These are phyloP conservation scores for Cephus rjabovi DNA, from an alignment of 2,888 invertebrate species.

Conservation along the genomic window DNA sequence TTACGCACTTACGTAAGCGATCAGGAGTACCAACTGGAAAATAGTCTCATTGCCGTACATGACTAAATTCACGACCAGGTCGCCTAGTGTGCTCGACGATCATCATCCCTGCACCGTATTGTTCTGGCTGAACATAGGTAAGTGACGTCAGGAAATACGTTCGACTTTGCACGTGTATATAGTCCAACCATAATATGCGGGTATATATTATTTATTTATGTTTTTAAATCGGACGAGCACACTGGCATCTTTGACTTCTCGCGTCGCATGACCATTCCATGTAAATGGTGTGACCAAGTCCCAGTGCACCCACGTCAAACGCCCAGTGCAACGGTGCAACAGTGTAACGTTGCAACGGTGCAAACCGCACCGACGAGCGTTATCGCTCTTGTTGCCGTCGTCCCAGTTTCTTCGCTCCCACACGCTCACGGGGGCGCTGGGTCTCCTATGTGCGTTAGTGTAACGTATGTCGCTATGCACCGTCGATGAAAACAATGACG, in stretches of 20 bases:
- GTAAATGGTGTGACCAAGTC: background rate
- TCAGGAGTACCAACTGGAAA: background rate
- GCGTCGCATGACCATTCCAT: background rate
- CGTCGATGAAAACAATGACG: background rate
- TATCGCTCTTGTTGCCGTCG: conserved; percentile 56
- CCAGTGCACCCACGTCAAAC: background rate
- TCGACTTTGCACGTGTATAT: no score
- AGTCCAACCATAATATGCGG: background rate
- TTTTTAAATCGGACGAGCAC: background rate
- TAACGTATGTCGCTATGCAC: background rate
- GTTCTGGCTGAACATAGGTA: background rate
- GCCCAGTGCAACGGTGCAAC: background rate
- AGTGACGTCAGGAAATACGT: no score
- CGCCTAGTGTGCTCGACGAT: background rate
- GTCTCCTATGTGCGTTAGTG: background rate
- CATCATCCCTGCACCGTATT: background rate
- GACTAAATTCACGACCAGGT: background rate
- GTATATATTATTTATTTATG: background rate
- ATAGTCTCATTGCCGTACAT: background rate
- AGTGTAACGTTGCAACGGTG: conserved; percentile 14
- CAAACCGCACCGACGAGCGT: conserved; percentile 51
- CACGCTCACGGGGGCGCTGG: conserved; percentile 40
- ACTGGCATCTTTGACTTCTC: background rate
- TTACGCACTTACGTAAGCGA: background rate
- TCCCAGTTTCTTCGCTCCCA: conserved; percentile 60